phyloP scores from a whole-genome alignment of 2,113 vertebrate species.

The Phaetusa simplex region DNA sequence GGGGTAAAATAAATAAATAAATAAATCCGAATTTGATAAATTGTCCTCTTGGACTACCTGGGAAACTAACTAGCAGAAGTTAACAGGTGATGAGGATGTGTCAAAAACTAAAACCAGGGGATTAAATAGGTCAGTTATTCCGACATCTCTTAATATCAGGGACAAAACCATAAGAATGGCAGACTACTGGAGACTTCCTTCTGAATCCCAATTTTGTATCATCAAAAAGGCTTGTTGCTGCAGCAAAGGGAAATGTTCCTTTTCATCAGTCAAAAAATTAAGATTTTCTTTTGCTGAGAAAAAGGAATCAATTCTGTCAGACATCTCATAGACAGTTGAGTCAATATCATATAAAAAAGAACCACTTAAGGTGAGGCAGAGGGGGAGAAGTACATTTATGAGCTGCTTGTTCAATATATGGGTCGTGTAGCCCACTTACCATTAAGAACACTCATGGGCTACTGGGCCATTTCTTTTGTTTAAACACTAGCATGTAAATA shows the following conservation, averaged over 20 bases:
- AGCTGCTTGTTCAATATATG: background rate
- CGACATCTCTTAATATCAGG: background rate
- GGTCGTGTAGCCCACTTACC: background rate
- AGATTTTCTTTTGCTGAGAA: background rate
- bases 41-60: background rate
- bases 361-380: background rate
- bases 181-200: background rate
- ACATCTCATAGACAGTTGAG: background rate
- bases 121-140: background rate
- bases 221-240: background rate
- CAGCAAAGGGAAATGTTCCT: background rate
- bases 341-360: background rate
- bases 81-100: background rate
- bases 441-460: background rate
- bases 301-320: background rate
- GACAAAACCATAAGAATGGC: background rate
- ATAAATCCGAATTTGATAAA: background rate
- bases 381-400: background rate
- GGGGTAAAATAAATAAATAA: background rate
- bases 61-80: background rate
- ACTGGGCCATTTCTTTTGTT: background rate
- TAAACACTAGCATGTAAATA: background rate
- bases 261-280: background rate
- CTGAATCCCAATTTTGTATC: background rate
- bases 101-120: background rate